phyloP scores from a whole-genome alignment of 1,140 invertebrate genomes.

The Portunus trituberculatus region DNA sequence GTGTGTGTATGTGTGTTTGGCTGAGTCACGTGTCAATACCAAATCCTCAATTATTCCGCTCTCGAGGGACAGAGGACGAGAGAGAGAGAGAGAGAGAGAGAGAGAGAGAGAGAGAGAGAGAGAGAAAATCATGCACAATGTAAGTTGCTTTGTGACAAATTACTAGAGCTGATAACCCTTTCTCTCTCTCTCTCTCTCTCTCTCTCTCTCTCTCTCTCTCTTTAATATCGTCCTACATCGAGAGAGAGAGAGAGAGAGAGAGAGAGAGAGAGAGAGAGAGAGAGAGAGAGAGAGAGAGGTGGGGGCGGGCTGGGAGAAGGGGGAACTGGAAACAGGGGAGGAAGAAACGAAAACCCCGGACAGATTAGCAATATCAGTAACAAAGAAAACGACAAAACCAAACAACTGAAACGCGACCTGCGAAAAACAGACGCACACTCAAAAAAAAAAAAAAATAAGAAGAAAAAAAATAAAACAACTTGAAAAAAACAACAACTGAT shows the following conservation, averaged over 20 bases:
- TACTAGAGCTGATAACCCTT: not conserved
- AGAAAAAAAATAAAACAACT: not conserved
- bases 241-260: no score
- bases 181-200: conserved; percentile 52
- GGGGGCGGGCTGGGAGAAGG: no score
- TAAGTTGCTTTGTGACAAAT: no score
- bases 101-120: no score
- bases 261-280: no score
- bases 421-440: not conserved
- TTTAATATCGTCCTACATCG: not conserved
- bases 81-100: no score
- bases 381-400: not conserved
- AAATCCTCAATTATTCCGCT: no score
- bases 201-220: conserved; percentile 24
- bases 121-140: no score
- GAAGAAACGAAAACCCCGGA: not conserved
- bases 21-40: not conserved
- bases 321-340: no score
- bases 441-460: not conserved
- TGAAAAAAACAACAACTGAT: not conserved
- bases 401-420: not conserved
- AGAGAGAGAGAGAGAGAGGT: no score
- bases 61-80: no score
- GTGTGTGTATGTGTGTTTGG: no score
- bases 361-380: not conserved